Evolutionary conservation across 2,888 invertebrate genomes (phyloP).

Genomic region (Melikaiella ostensackeni): DNA sequence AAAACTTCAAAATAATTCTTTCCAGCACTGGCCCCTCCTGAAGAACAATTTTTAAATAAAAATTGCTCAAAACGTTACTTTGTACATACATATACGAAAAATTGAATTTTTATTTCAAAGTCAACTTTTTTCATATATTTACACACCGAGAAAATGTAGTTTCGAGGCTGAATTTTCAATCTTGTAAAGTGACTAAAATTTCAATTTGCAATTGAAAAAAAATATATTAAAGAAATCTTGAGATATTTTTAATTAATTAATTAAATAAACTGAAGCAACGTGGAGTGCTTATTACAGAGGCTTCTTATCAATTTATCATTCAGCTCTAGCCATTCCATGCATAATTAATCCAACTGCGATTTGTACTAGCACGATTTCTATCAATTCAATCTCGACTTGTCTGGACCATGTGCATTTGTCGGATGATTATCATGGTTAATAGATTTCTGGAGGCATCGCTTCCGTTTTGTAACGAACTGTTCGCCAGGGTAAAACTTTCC

Average conservation of each 20-base stretch:
- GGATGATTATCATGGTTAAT: constrained; percentile 22
- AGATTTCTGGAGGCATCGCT: constrained; percentile 55
- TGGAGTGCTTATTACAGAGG: neutral
- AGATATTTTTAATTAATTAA: neutral
- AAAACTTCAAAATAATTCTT: too few species aligned
- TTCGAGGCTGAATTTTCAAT: too few species aligned
- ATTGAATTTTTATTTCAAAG: too few species aligned
- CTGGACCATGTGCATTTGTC: constrained; percentile 6
- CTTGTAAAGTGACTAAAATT: too few species aligned
- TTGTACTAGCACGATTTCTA: neutral
- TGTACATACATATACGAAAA: too few species aligned
- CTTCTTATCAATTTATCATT: constrained; percentile 14
- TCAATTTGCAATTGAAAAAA: too few species aligned
- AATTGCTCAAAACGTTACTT: too few species aligned
- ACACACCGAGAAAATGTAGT: too few species aligned
- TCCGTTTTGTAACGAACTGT: constrained; percentile 59
- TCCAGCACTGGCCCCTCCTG: too few species aligned
- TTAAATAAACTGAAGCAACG: neutral
- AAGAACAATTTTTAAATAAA: too few species aligned
- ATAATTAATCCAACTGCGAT: neutral
- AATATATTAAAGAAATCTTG: too few species aligned
- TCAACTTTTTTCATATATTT: too few species aligned
- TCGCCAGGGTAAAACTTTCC: constrained; percentile 31
- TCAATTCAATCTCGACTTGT: constrained; percentile 16
- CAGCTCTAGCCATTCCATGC: neutral